A percentile compares a stretch with the other conserved stretches of the same genome.
Evolutionary conservation across 2,113 vertebrate species (phyloP).

Genomic region (Mustelus asterias): DNA sequence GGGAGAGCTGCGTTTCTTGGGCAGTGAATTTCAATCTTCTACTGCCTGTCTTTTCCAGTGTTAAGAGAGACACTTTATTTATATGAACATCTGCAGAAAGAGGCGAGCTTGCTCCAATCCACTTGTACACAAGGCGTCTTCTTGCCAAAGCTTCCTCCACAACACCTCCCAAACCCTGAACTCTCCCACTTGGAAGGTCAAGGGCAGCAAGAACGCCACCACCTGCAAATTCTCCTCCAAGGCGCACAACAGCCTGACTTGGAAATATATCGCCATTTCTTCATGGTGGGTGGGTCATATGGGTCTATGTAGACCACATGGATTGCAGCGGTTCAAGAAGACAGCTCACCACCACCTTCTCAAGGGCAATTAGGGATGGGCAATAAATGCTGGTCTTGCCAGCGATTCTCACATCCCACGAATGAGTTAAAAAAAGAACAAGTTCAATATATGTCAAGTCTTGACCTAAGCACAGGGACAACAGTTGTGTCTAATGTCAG

Average conservation of each 20-base stretch:
- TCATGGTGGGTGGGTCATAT: neutral
- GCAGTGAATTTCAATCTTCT: neutral
- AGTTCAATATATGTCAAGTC: neutral
- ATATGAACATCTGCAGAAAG: neutral
- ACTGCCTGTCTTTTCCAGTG: neutral
- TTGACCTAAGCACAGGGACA: neutral
- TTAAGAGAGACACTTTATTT: neutral
- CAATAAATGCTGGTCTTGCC: no score
- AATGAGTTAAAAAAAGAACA: neutral
- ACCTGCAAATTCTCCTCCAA: neutral
- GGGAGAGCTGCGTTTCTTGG: neutral
- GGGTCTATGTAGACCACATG: neutral
- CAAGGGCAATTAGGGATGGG: neutral
- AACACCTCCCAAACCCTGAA: neutral
- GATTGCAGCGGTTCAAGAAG: neutral
- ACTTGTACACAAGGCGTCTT: neutral
- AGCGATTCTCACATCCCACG: neutral
- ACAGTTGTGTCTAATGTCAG: neutral
- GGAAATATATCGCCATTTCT: neutral
- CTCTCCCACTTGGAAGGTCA: neutral
- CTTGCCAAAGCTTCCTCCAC: neutral
- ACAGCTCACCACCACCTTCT: neutral
- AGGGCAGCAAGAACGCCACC: neutral
- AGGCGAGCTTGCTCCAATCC: neutral
- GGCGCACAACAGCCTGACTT: neutral